phyloP scores from a whole-genome alignment of 2,113 vertebrate genomes.

The Microtus pennsylvanicus region DNA sequence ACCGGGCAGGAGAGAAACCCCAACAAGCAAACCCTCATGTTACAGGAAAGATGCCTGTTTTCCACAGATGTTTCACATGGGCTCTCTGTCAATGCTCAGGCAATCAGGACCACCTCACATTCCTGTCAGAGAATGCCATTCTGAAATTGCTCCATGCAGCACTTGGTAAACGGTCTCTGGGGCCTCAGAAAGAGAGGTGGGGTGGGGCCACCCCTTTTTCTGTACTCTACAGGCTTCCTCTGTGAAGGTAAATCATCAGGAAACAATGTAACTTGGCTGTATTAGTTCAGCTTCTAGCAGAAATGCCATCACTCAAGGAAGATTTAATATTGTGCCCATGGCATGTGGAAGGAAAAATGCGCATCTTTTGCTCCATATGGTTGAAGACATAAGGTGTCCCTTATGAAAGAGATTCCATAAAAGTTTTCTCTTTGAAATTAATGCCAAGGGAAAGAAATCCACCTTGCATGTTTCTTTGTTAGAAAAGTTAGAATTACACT shows the following conservation, averaged over 20 bases:
- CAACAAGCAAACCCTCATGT: no score
- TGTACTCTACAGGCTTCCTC: neutral
- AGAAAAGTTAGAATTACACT: conserved; percentile 38
- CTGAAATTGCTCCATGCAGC: neutral
- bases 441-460: neutral
- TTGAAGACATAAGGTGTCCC: conserved; percentile 54
- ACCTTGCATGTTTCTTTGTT: conserved; percentile 39
- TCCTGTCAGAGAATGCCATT: neutral
- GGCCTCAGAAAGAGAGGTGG: neutral
- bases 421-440: conserved; percentile 56
- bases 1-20: no score
- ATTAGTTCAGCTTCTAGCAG: conserved; percentile 67
- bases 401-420: conserved; percentile 19
- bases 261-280: conserved; percentile 44
- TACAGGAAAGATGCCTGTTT: neutral
- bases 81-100: neutral
- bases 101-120: neutral
- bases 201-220: neutral
- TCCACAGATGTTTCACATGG: neutral
- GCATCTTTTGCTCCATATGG: conserved; percentile 29
- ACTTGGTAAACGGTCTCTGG: neutral
- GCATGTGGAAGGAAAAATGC: conserved; percentile 4
- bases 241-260: conserved; percentile 68
- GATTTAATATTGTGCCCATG: conserved; percentile 67
- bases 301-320: conserved; percentile 58